Conservation (phyloP, 2,797 vertebrate genomes). For the Xenops minutus region DNA sequence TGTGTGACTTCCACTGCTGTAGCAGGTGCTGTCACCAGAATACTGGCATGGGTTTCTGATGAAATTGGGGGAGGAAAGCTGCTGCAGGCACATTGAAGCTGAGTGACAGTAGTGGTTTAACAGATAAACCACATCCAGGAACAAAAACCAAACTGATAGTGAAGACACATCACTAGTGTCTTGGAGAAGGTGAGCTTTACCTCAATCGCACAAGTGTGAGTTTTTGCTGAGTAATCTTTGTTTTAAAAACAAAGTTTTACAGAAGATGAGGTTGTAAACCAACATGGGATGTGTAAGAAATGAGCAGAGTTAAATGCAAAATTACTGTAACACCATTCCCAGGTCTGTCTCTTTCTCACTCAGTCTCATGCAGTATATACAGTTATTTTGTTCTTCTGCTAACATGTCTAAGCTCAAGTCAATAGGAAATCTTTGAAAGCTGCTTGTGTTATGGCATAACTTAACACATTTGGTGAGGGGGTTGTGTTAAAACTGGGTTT, state of each 20-base stretch:
- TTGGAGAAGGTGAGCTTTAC: neutral
- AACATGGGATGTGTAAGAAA: neutral
- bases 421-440: neutral
- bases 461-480: neutral
- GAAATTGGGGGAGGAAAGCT: neutral
- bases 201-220: neutral
- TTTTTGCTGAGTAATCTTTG: neutral
- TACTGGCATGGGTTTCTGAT: accelerated
- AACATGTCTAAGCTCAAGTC: neutral
- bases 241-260: neutral
- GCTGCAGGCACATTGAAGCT: accelerated
- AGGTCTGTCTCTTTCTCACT: neutral
- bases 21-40: neutral
- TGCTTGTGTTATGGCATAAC: neutral
- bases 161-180: neutral
- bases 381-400: neutral
- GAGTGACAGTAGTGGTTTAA: neutral
- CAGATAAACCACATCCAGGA: neutral
- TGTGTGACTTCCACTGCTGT: neutral
- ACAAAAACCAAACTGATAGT: neutral
- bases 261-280: neutral
- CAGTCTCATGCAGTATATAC: neutral
- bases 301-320: neutral
- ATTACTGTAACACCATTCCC: neutral
- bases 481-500: neutral